Conservation (phyloP, 2,113 vertebrate species). For the Myanophis thanlyinensis region DNA sequence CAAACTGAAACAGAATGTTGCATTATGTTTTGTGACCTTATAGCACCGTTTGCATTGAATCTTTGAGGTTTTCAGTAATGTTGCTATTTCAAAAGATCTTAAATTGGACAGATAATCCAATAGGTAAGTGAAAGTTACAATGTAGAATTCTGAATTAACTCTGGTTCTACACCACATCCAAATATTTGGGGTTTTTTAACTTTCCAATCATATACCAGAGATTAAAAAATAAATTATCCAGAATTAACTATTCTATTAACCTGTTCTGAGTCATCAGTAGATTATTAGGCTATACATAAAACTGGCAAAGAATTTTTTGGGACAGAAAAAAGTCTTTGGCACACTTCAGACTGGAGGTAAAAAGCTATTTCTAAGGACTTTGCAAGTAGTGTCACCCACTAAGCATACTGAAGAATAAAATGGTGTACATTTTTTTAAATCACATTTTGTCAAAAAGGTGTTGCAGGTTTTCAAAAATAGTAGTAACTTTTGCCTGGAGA, state of each 20-base stretch:
- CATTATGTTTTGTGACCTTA: not conserved
- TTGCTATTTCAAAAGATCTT: slow-evolving; percentile 4
- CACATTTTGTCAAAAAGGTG: not conserved
- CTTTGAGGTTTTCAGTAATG: not conserved
- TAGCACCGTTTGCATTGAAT: not conserved
- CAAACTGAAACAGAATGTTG: accelerated
- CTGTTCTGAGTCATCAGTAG: slow-evolving; percentile 53
- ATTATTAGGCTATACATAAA: slow-evolving; percentile 53
- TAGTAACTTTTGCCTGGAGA: not conserved
- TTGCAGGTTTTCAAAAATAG: not conserved
- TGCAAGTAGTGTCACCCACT: slow-evolving; percentile 38
- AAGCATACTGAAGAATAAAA: not conserved
- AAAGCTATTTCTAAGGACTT: slow-evolving; percentile 53
- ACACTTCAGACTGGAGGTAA: not conserved
- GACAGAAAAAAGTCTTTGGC: slow-evolving; percentile 44
- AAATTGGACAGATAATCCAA: not conserved
- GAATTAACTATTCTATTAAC: slow-evolving; percentile 53
- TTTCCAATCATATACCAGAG: slow-evolving; percentile 37
- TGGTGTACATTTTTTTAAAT: not conserved
- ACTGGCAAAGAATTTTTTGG: slow-evolving; percentile 59
- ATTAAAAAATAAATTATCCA: not conserved
- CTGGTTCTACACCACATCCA: not conserved
- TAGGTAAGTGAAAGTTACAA: slow-evolving; percentile 22
- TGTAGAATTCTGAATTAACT: slow-evolving; percentile 29
- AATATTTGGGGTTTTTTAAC: accelerated